phyloP scores from a whole-genome alignment of 1,140 invertebrate genomes.

The Chlorops oryzae region DNA sequence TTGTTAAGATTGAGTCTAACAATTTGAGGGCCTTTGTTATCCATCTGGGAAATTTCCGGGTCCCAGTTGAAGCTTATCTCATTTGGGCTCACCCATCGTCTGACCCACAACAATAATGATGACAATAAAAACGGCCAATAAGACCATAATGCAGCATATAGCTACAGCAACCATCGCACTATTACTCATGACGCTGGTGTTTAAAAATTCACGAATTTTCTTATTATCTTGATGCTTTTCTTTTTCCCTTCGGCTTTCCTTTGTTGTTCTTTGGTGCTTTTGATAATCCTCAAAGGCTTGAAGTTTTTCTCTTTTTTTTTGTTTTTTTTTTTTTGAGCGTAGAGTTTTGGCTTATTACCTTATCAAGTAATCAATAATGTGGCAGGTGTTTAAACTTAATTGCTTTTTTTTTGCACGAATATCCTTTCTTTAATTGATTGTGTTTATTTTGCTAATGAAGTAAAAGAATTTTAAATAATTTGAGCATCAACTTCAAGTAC shows the following conservation, averaged over 20 bases:
- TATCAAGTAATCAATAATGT: too few relatives aligned
- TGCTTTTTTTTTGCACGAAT: too few relatives aligned
- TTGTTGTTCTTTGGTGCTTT: too few relatives aligned
- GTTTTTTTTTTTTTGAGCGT: too few relatives aligned
- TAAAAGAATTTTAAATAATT: too few relatives aligned
- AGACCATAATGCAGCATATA: slow-evolving; percentile 69
- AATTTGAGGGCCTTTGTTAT: slow-evolving; percentile 44
- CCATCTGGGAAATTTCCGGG: slow-evolving; percentile 48
- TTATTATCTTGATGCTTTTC: not conserved
- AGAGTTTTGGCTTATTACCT: too few relatives aligned
- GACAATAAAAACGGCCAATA: slow-evolving; percentile 69
- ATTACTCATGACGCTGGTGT: slow-evolving; percentile 38
- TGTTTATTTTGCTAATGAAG: too few relatives aligned
- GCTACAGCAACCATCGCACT: slow-evolving; percentile 67
- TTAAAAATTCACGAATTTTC: slow-evolving; percentile 12
- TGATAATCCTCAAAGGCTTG: too few relatives aligned
- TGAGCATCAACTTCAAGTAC: too few relatives aligned
- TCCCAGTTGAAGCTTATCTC: slow-evolving; percentile 50
- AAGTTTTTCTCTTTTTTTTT: too few relatives aligned
- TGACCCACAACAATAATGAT: slow-evolving; percentile 71
- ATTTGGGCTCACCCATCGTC: slow-evolving; percentile 57
- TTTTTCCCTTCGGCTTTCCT: not conserved
- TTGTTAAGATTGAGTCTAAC: slow-evolving; percentile 26
- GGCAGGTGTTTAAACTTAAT: too few relatives aligned
- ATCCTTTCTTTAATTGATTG: too few relatives aligned